A percentile compares a stretch with the other conserved stretches of the same genome.
Evolutionary conservation across 2,888 invertebrate genomes (phyloP).

Genomic region (Amblyjoppa proteus): DNA sequence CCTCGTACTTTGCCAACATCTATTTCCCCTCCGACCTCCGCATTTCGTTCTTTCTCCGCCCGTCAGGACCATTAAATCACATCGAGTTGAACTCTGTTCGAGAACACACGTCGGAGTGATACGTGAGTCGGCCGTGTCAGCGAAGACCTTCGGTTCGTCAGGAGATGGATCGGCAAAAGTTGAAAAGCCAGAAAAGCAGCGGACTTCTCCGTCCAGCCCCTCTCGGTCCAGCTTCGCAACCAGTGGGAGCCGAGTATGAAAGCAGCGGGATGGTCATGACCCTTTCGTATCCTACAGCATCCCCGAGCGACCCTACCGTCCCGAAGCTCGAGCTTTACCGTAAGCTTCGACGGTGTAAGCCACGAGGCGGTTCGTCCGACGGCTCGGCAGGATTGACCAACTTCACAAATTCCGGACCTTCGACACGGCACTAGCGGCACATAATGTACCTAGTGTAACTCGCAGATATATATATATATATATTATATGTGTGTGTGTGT

Average conservation of each 20-base stretch:
- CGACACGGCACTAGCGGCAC: not conserved
- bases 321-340: conserved; percentile 15
- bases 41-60: not conserved
- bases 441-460: not conserved
- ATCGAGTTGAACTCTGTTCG: conserved; percentile 2
- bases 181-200: conserved; percentile 9
- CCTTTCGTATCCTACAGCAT: conserved; percentile 41
- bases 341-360: conserved; percentile 35
- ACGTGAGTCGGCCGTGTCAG: conserved; percentile 34
- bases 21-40: not conserved
- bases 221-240: not conserved
- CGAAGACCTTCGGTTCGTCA: conserved; percentile 33
- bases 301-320: conserved; percentile 34
- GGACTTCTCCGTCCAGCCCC: not conserved
- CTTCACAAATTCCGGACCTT: conserved; percentile 28
- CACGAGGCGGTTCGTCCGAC: conserved; percentile 17
- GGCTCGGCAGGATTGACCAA: conserved; percentile 30
- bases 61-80: conserved; percentile 15
- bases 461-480: not conserved
- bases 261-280: conserved; percentile 42
- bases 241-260: not conserved
- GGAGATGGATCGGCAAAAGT: conserved; percentile 39
- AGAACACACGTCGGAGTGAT: conserved; percentile 1
- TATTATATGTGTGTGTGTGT: not conserved
- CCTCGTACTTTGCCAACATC: conserved; percentile 13